Conservation (phyloP, 2,113 vertebrate species). For the Zosterops pallidus region DNA sequence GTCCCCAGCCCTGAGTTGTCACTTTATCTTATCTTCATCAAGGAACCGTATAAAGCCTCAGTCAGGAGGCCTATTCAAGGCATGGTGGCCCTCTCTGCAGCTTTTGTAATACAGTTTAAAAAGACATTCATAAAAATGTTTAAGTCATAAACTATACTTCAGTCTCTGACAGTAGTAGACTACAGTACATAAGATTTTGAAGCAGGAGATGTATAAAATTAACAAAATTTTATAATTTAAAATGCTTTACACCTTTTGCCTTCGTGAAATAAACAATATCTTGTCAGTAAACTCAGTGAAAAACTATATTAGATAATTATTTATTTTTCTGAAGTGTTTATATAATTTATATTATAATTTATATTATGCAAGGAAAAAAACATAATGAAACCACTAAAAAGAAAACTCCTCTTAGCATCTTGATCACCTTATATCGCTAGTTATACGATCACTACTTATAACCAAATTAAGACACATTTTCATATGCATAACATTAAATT, state of each 20-base stretch:
- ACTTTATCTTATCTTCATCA: not conserved
- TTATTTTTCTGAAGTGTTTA: not conserved
- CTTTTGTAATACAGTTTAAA: not conserved
- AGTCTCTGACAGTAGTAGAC: not conserved
- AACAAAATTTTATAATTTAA: not conserved
- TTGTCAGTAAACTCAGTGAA: not conserved
- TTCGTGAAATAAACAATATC: not conserved
- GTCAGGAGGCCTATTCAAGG: too few species aligned
- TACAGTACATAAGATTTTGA: not conserved
- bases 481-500: not conserved
- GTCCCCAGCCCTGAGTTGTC: not conserved
- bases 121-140: not conserved
- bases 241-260: not conserved
- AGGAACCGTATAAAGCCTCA: accelerated
- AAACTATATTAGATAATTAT: not conserved
- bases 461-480: not conserved
- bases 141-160: not conserved
- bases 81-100: not conserved
- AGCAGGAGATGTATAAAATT: not conserved
- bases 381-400: not conserved
- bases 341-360: not conserved
- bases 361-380: not conserved
- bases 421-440: not conserved
- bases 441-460: not conserved
- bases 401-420: not conserved